A percentile compares a stretch with the other conserved stretches of the same genome.
These are phyloP conservation scores for Cotesia vestalis DNA, from an alignment of 1,140 invertebrate species.

Conservation along the genomic window DNA sequence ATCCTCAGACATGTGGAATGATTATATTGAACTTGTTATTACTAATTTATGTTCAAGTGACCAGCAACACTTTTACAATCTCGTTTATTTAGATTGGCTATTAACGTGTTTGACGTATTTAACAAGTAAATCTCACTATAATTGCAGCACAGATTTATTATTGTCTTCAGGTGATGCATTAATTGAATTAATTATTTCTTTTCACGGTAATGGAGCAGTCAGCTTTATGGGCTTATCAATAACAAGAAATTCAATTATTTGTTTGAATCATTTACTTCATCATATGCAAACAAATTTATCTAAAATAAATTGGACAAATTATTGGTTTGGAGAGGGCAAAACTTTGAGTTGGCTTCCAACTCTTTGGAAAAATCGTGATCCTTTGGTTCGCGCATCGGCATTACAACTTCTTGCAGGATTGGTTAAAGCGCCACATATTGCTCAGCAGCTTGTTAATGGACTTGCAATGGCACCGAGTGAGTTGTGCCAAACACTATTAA, in stretches of 20 bases:
- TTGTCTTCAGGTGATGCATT: conserved; percentile 54
- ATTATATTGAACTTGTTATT: conserved; percentile 54
- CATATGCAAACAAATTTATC: conserved; percentile 64
- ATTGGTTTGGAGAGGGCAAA: conserved; percentile 55
- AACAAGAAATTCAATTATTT: conserved; percentile 65
- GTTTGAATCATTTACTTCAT: conserved; percentile 67
- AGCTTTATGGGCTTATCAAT: conserved; percentile 70
- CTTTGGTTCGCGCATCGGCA: conserved; percentile 65
- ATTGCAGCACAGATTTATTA: conserved; percentile 51
- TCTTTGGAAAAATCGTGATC: conserved; percentile 66
- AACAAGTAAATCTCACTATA: conserved; percentile 64
- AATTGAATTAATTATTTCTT: conserved; percentile 66
- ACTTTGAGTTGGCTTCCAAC: conserved; percentile 61
- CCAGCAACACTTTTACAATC: conserved; percentile 54
- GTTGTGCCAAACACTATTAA: conserved; percentile 53
- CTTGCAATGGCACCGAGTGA: conserved; percentile 51
- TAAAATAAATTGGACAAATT: conserved; percentile 55
- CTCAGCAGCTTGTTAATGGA: conserved; percentile 59
- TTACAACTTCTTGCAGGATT: conserved; percentile 66
- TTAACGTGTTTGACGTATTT: conserved; percentile 65
- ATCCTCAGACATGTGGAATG: conserved; percentile 49
- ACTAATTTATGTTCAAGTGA: conserved; percentile 55
- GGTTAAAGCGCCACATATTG: conserved; percentile 53
- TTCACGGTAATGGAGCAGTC: conserved; percentile 63
- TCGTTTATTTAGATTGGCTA: conserved; percentile 66